A percentile compares a stretch with the other conserved stretches of the same genome.
These are phyloP conservation scores for Xanthostigma xanthostigma DNA, from an alignment of 2,888 invertebrate genomes.

Conservation along the genomic window DNA sequence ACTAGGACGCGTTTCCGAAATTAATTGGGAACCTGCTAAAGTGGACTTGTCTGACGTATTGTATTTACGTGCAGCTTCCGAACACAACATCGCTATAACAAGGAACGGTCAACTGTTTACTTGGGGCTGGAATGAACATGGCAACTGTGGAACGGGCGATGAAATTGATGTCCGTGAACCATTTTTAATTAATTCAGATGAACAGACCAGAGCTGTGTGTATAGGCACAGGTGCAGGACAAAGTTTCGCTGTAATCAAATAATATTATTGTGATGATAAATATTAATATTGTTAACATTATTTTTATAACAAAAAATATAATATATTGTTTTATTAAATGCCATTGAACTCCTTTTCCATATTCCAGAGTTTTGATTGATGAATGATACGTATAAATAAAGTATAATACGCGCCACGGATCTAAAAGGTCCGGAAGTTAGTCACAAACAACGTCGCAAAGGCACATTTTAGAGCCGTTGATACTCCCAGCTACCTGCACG, in stretches of 20 bases:
- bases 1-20: conserved; percentile 37
- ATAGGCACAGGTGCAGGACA: conserved; percentile 36
- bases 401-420: too few species aligned
- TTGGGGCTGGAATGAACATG: conserved; percentile 89
- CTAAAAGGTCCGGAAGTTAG: too few species aligned
- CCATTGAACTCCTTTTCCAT: background rate
- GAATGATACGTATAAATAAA: too few species aligned
- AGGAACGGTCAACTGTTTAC: conserved; percentile 48
- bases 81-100: conserved; percentile 59
- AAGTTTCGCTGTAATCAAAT: conserved; percentile 33
- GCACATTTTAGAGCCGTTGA: too few species aligned
- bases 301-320: too few species aligned
- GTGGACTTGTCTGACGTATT: conserved; percentile 34
- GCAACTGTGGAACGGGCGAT: conserved; percentile 59
- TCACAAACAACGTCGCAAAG: too few species aligned
- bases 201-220: conserved; percentile 9
- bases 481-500: too few species aligned
- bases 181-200: conserved; percentile 22
- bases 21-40: conserved; percentile 30
- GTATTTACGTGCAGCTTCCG: conserved; percentile 57
- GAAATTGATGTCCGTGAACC: conserved; percentile 31
- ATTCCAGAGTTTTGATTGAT: too few species aligned
- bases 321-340: conserved; percentile 1
- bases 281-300: background rate
- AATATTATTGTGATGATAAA: conserved; percentile 7